Base-by-base conservation (phyloP, 2,888 invertebrate genomes). In the Apoderus coryli region DNA sequence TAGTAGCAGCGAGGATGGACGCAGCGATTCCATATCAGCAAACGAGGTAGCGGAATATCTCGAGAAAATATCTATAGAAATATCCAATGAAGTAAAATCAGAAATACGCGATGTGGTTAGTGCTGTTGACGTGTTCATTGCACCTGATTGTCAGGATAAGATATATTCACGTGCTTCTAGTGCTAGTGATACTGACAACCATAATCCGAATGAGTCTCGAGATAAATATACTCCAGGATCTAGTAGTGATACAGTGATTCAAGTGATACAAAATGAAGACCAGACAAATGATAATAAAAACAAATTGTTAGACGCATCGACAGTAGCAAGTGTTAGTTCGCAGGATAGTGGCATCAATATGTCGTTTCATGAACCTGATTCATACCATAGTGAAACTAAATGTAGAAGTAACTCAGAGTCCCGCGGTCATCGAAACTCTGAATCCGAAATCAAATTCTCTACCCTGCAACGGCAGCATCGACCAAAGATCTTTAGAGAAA, bases 271-370 rank as follows among this genome's bases (percentile, higher is more conserved):
- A 4, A 69, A 11, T 4, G n/a, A 5, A 4, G 7, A 4, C 26
- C 10, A 5, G 26, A 26, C 10, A 4, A 52, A 52, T 39, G 51
- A 53, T 10, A 53, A 58, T 45, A 57, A 61, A 59, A 66, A 62
- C 45, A 60, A 61, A 37, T 65, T 72, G 35, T 66, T 71, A 44
- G 63, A 64, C 14, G 69, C 73, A 54, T 72, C 73, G 36, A 68
- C 72, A 44, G 72, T 75, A 29, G 71, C 72, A 35, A 74, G 76
- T 31, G 67, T 75, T 29, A 77, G 78, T 46, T 78, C 77, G 4
- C 78, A 78, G 52, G 80, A 80, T 50, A 79, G 78, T 44, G 79
- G 79, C 2, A 79, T 80, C 33, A 79, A 79, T 49, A 60, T 79
- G 56, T 70, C 72, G 7, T 77, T 76, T 53, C 70, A 72, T 27